Evolutionary conservation across 1,140 invertebrate genomes (phyloP).

Genomic region (Macrosteles quadrilineatus): DNA sequence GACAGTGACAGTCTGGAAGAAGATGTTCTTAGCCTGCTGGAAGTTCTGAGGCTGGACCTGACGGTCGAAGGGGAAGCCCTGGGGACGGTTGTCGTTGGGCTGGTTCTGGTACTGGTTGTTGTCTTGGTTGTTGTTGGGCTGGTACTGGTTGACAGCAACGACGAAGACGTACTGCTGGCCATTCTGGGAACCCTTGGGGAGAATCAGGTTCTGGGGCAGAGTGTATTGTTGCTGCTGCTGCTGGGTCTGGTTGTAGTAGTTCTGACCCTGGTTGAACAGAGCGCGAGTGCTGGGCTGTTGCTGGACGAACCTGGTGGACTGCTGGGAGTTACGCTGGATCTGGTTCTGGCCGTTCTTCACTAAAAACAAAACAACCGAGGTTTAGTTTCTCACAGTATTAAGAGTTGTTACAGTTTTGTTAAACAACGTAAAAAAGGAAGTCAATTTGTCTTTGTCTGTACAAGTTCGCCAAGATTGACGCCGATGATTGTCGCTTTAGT

Average conservation of each 20-base stretch:
- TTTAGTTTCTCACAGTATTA: neutral
- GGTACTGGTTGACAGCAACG: slow-evolving; percentile 55
- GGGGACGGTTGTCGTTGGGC: slow-evolving; percentile 25
- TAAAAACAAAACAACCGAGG: neutral
- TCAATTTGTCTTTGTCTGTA: neutral
- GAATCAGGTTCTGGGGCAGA: slow-evolving; percentile 60
- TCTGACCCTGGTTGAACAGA: slow-evolving; percentile 57
- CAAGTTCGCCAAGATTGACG: neutral
- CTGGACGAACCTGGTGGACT: slow-evolving; percentile 3
- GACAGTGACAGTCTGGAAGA: slow-evolving; percentile 28
- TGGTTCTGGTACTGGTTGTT: slow-evolving; percentile 21
- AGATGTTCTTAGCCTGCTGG: slow-evolving; percentile 34
- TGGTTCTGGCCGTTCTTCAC: slow-evolving; percentile 28
- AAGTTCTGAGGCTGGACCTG: slow-evolving; percentile 26
- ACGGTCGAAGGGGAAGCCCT: slow-evolving; percentile 39
- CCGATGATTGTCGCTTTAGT: neutral
- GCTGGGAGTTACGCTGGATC: slow-evolving; percentile 20
- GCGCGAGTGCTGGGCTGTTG: slow-evolving; percentile 44
- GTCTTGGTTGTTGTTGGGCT: slow-evolving; percentile 50
- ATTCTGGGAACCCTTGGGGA: slow-evolving; percentile 61
- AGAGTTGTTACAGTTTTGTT: neutral
- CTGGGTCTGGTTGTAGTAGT: slow-evolving; percentile 14
- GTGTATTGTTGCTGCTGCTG: slow-evolving; percentile 44
- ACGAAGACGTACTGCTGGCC: slow-evolving; percentile 63
- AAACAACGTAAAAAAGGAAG: neutral